Percentiles rank a stretch among this genome's conserved stretches.
These are phyloP conservation scores for Periophthalmus magnuspinnatus DNA, from an alignment of 2,797 vertebrate genomes.

Conservation along the genomic window DNA sequence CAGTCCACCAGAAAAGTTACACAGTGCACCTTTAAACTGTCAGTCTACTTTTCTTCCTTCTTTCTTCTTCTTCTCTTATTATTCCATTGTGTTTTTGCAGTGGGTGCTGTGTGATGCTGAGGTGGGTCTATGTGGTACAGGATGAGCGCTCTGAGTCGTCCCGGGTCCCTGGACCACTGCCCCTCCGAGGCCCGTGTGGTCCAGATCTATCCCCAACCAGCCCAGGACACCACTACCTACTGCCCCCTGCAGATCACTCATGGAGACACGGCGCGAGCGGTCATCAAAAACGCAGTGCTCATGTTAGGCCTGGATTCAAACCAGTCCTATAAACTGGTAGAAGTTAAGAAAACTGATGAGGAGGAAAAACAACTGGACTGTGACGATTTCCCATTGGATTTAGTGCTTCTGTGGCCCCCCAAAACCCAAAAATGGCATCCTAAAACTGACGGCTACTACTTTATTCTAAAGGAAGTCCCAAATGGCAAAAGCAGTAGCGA, in stretches of 20 bases:
- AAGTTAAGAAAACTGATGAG: conserved; percentile 80
- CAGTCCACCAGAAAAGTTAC: no score
- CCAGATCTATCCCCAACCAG: conserved; percentile 84
- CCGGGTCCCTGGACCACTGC: conserved; percentile 61
- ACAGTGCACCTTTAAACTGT: neutral
- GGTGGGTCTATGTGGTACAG: conserved; percentile 67
- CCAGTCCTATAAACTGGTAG: conserved; percentile 81
- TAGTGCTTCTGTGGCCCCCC: conserved; percentile 86
- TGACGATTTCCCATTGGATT: conserved; percentile 80
- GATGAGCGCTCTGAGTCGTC: conserved; percentile 84
- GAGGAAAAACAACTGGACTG: conserved; percentile 82
- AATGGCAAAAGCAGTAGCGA: conserved; percentile 64
- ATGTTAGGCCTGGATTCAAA: conserved; percentile 77
- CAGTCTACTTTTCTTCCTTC: no score
- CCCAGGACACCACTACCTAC: conserved; percentile 63
- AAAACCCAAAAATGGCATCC: conserved; percentile 82
- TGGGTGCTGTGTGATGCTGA: conserved; percentile 80
- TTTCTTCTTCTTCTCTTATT: neutral
- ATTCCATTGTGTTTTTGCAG: conserved; percentile 46
- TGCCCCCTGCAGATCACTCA: conserved; percentile 81
- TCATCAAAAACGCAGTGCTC: conserved; percentile 78
- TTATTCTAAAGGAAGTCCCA: conserved; percentile 75
- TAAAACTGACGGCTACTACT: conserved; percentile 84
- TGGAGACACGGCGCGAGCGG: conserved; percentile 73
- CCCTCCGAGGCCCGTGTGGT: conserved; percentile 75